These are phyloP conservation scores for Chaitophorus viminalis DNA, from an alignment of 2,888 invertebrate genomes.

Conservation along the genomic window DNA sequence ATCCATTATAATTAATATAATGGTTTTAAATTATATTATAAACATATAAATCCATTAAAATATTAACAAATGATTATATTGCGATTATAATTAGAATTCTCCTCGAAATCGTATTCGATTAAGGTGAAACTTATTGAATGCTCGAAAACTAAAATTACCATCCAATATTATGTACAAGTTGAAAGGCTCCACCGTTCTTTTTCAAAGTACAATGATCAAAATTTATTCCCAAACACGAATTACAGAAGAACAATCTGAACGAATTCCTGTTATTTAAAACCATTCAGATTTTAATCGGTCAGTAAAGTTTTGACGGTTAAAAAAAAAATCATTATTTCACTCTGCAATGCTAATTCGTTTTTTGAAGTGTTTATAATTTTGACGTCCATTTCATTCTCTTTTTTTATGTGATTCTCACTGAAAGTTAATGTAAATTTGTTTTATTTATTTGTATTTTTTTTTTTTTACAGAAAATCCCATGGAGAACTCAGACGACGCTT, in stretches of 20 bases:
- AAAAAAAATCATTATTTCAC: slow-evolving; percentile 9
- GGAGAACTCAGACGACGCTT: slow-evolving; percentile 75
- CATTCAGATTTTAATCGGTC: slow-evolving; percentile 32
- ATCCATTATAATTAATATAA: neutral
- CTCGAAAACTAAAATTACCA: neutral
- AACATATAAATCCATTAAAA: neutral
- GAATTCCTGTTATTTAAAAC: neutral
- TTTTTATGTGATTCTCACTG: neutral
- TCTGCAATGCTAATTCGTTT: slow-evolving; percentile 29
- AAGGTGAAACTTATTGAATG: neutral
- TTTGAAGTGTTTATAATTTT: slow-evolving; percentile 1
- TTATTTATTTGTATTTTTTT: slow-evolving; percentile 22
- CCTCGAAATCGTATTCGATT: slow-evolving; percentile 1
- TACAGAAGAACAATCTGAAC: neutral
- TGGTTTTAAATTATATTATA: neutral
- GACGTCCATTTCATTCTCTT: slow-evolving; percentile 16
- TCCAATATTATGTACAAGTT: neutral
- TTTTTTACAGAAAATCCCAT: slow-evolving; percentile 67
- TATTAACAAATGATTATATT: neutral
- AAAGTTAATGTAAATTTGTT: slow-evolving; percentile 23
- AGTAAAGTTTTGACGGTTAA: slow-evolving; percentile 11
- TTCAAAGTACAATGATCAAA: neutral
- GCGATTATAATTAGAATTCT: neutral
- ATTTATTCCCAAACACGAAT: neutral
- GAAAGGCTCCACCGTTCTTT: neutral